Conservation (phyloP, 2,113 vertebrate genomes). For the Pedionomus torquatus region DNA sequence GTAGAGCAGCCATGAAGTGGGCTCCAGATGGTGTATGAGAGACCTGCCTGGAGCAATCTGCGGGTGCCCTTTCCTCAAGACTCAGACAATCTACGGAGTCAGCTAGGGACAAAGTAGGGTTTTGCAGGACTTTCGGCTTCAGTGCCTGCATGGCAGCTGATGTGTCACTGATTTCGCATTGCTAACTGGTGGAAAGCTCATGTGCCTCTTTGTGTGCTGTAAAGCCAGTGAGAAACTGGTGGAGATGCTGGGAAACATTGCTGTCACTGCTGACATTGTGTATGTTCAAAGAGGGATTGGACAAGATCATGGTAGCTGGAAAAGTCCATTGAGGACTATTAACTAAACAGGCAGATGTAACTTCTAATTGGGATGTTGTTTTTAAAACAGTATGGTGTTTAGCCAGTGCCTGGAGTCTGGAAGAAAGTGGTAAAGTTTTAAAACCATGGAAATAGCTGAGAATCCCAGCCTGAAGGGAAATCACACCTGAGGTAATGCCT, state of each 20-base stretch:
- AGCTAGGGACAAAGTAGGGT: not conserved
- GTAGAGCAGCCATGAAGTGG: not conserved
- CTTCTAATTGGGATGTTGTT: not conserved
- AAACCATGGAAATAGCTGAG: not conserved
- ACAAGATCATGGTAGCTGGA: not conserved
- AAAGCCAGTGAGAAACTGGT: not conserved
- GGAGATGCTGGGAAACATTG: not conserved
- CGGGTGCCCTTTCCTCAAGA: not conserved
- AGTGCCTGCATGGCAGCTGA: not conserved
- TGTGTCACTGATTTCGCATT: rapidly evolving
- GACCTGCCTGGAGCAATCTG: not conserved
- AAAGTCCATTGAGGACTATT: not conserved
- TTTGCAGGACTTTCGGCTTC: not conserved
- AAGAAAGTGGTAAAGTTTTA: not conserved
- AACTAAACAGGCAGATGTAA: not conserved
- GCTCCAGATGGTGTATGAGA: not conserved
- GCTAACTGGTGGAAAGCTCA: not conserved
- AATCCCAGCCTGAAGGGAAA: not conserved
- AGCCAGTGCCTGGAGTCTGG: too few species aligned
- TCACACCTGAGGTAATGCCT: not conserved
- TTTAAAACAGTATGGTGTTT: not conserved
- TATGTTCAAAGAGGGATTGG: not conserved
- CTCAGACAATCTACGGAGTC: too few species aligned
- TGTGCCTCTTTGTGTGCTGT: not conserved
- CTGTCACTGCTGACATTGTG: rapidly evolving